A percentile compares a stretch with the other conserved stretches of the same genome.
phyloP scores from a whole-genome alignment of 2,113 vertebrate species.

The Chaetorhynchus papuensis region DNA sequence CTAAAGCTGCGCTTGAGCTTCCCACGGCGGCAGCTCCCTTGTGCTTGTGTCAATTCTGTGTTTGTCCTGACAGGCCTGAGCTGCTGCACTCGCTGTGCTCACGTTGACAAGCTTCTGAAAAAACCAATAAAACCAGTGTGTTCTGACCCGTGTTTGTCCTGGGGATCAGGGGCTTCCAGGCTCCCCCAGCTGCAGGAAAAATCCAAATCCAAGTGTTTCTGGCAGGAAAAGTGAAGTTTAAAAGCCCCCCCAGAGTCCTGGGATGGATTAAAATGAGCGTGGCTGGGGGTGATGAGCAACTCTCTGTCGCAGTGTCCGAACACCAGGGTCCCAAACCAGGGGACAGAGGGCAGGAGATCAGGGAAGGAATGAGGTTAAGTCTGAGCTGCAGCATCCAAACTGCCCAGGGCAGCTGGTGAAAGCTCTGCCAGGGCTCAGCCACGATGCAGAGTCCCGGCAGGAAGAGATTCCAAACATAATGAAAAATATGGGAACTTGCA shows the following conservation, averaged over 20 bases:
- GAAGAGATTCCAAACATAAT: accelerated
- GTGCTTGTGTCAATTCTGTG: background rate
- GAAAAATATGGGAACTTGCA: accelerated
- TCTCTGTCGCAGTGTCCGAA: accelerated
- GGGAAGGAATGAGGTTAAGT: accelerated
- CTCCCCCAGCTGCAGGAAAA: background rate
- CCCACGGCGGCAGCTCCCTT: accelerated
- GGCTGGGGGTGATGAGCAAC: background rate
- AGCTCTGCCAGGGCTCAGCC: background rate
- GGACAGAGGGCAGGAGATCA: background rate
- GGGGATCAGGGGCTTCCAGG: background rate
- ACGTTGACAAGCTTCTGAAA: accelerated
- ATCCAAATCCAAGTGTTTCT: background rate
- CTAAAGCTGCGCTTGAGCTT: background rate
- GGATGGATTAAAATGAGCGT: background rate
- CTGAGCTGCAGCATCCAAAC: background rate
- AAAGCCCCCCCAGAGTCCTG: background rate
- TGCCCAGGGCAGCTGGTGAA: background rate
- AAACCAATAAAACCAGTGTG: background rate
- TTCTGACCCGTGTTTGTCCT: accelerated
- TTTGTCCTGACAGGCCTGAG: accelerated
- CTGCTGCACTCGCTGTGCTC: background rate
- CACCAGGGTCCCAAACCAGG: background rate
- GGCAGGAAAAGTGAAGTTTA: background rate
- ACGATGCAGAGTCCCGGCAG: accelerated